These are phyloP conservation scores for Bombus confusus DNA, from an alignment of 1,140 invertebrate genomes.

Conservation along the genomic window DNA sequence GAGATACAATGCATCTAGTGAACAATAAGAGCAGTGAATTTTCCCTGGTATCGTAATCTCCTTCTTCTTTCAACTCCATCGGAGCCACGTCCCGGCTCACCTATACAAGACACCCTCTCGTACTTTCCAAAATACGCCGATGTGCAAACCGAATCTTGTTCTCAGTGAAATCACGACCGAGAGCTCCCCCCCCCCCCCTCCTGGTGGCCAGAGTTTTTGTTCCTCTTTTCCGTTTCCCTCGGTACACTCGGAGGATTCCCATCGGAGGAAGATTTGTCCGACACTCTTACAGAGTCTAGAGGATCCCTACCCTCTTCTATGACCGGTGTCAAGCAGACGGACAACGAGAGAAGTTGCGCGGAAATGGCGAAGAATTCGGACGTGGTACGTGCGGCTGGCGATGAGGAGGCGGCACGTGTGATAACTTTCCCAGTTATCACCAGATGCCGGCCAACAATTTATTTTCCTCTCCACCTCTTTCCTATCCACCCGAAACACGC, in stretches of 20 bases:
- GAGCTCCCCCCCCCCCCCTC: too few relatives aligned
- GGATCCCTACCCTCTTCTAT: slow-evolving; percentile 17
- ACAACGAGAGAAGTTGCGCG: slow-evolving; percentile 36
- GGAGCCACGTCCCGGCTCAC: not conserved
- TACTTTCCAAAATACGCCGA: not conserved
- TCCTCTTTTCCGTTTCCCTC: too few relatives aligned
- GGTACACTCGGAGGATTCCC: not conserved
- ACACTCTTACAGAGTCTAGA: not conserved
- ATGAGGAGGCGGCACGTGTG: slow-evolving; percentile 56
- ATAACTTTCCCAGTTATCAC: slow-evolving; percentile 70
- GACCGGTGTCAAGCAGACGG: slow-evolving; percentile 58
- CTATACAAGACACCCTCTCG: not conserved
- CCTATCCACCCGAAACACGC: not conserved
- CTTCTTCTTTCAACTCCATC: not conserved
- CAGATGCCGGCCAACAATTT: slow-evolving; percentile 66
- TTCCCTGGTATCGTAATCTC: not conserved
- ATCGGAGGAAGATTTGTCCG: slow-evolving; percentile 35
- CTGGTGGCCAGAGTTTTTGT: not conserved
- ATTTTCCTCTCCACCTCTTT: slow-evolving; percentile 54
- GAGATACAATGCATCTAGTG: not conserved
- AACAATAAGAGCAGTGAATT: not conserved
- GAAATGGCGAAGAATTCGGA: slow-evolving; percentile 42
- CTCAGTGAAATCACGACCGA: not conserved
- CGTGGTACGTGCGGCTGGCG: slow-evolving; percentile 54
- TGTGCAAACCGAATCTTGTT: slow-evolving; percentile 3